Base-by-base conservation (phyloP, 2,113 vertebrate genomes). In the Prietella phreatophila region DNA sequence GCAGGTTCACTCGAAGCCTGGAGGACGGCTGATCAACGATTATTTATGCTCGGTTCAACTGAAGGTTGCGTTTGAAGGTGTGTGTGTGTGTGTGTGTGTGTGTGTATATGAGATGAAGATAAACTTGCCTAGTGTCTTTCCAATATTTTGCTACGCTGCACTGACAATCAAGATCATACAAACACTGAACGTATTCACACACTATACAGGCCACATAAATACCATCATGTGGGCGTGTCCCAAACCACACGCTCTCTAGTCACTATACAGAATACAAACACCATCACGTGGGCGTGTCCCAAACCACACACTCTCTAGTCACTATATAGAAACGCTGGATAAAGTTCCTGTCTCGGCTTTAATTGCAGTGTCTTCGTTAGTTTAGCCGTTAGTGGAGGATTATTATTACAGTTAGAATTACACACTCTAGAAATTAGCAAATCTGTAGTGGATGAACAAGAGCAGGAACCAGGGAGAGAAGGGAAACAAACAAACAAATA, bases 31-130 rank as follows among this genome's bases (percentile, higher is more conserved):
- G 53, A 60, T 58, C 69, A 20, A 61, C 33, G 22, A 53, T 71
- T 82, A 87, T 39, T 53, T 75, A 47, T 55, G 39, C 25, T 42
- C 11, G 17, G n/a, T 56, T 60, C 50, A 63, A 63, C 79, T 53
- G 56, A 83, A 61, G 50, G 33, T 71, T 82, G 78, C 15, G 13
- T 85, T 89, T 76, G 88, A 84, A 78, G 42, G 20, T 47, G 11
- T 9, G n/a, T 11, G 73, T 75, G 69, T 53, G 73, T 76, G 60
- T 30, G 69, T 53, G 73, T 76, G 60, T 30, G 39, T 78, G 73
- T 47, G 56, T 27, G 13, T 27, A n/a, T n/a, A n/a, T n/a, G n/a
- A n/a, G 10, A 2, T 39, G 33, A 30, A 55, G 47, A 8, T n/a
- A n/a, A 17, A 53, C 14, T 50, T n/a, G 11, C 8, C 25, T 6